phyloP scores from a whole-genome alignment of 37 sponge, comb jelly and placozoan species.

The Aplysina aerophoba region DNA sequence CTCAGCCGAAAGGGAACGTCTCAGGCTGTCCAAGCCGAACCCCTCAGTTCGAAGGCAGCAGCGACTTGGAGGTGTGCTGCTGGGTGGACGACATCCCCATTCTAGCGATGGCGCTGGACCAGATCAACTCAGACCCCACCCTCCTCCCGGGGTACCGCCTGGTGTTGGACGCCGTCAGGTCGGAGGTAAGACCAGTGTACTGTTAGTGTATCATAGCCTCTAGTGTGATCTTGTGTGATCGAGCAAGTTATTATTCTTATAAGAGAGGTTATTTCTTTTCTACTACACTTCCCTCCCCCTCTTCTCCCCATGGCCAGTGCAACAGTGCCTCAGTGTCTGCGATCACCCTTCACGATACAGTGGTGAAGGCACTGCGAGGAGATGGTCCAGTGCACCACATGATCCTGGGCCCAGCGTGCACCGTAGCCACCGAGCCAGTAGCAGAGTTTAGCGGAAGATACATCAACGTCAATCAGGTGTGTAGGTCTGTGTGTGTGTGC shows the following conservation, averaged over 20 bases:
- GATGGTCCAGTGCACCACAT: conserved; percentile 9
- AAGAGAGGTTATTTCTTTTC: no score
- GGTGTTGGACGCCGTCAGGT: background rate
- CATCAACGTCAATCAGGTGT: conserved; percentile 13
- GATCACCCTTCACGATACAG: background rate
- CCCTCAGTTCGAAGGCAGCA: no score
- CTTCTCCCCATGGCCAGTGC: background rate
- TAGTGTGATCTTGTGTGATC: no score
- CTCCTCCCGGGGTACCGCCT: background rate
- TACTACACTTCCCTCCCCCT: no score
- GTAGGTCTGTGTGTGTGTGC: no score
- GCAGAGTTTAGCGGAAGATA: background rate
- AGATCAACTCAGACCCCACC: background rate
- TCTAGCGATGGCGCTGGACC: conserved; percentile 1
- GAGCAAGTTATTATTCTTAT: no score
- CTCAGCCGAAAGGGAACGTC: no score
- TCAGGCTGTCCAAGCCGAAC: no score
- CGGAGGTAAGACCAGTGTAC: background rate
- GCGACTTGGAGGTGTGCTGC: background rate
- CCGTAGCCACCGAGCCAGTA: conserved; percentile 11
- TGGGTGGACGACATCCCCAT: background rate
- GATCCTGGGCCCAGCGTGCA: conserved; percentile 27
- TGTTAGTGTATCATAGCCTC: no score
- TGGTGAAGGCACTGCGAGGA: background rate
- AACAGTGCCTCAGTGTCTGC: background rate